Conservation (phyloP, 2,113 vertebrate genomes). For the Pycnonotus jocosus region DNA sequence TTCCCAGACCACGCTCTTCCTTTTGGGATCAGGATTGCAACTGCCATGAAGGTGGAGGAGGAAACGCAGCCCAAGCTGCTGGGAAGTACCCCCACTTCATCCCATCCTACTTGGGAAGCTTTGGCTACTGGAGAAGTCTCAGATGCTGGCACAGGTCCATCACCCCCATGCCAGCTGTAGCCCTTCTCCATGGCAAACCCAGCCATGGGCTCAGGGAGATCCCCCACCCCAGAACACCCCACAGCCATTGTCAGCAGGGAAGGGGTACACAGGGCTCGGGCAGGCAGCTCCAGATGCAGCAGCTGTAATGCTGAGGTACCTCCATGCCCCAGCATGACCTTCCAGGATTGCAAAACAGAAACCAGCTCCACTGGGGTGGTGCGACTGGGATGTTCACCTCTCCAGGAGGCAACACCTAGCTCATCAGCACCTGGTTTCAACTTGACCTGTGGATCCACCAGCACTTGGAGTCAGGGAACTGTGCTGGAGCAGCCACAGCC, state of each 20-base stretch:
- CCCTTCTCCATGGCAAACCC: not conserved
- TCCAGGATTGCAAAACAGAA: not conserved
- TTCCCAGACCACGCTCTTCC: not conserved
- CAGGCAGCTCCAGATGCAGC: not conserved
- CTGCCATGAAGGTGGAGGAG: not conserved
- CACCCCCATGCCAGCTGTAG: not conserved
- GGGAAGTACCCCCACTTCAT: not conserved
- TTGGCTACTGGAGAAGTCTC: not conserved
- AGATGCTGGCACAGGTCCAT: not conserved
- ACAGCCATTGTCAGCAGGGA: accelerated
- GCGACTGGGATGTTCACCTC: accelerated
- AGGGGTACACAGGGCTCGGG: not conserved
- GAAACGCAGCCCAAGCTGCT: not conserved
- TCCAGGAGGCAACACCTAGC: not conserved
- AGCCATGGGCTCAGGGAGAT: not conserved
- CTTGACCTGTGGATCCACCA: not conserved
- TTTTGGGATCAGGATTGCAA: not conserved
- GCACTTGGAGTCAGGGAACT: not conserved
- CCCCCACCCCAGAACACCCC: not conserved
- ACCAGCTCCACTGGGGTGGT: not conserved
- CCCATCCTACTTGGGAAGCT: accelerated
- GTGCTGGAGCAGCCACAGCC: not conserved
- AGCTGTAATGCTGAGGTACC: not conserved
- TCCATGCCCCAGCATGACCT: not conserved
- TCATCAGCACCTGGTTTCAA: not conserved